A percentile compares a stretch with the other conserved stretches of the same genome.
Evolutionary conservation across 2,888 invertebrate genomes (phyloP).

Genomic region (Oscheius onirici): DNA sequence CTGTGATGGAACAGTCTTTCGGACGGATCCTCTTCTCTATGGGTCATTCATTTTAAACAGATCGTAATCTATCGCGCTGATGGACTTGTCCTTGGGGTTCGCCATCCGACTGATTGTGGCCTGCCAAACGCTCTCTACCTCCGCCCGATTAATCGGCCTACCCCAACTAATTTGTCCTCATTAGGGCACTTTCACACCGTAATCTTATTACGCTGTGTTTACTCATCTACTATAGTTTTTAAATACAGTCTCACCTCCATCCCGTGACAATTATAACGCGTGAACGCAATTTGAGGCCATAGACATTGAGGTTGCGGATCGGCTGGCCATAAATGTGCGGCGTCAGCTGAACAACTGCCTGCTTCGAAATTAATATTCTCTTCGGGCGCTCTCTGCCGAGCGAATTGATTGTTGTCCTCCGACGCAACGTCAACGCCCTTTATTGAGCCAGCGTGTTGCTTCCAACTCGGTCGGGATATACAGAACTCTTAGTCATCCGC

Average conservation of each 20-base stretch:
- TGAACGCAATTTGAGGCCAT: constrained; percentile 6
- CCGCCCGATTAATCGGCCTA: constrained; percentile 12
- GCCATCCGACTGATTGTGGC: constrained; percentile 23
- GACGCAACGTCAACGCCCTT: constrained; percentile 5
- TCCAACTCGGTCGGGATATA: too few relatives aligned
- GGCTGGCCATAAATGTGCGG: background rate
- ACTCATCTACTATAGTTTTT: too few relatives aligned
- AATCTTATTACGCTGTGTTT: background rate
- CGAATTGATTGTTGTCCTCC: constrained; percentile 26
- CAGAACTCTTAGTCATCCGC: background rate
- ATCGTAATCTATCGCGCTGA: constrained; percentile 34
- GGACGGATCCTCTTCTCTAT: background rate
- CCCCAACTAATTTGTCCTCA: constrained; percentile 11
- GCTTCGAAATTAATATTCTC: constrained; percentile 22
- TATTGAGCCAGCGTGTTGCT: constrained; percentile 9
- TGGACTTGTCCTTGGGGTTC: constrained; percentile 22
- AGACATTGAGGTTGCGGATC: background rate
- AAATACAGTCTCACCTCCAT: background rate
- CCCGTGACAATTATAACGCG: constrained; percentile 2
- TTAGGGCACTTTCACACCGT: background rate
- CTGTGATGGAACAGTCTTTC: background rate
- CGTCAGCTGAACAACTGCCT: background rate
- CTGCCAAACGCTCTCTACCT: constrained; percentile 14
- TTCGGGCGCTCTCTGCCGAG: background rate
- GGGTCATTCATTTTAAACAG: constrained; percentile 29